phyloP scores from a whole-genome alignment of 2,113 vertebrate genomes.

The Hiodon alosoides region DNA sequence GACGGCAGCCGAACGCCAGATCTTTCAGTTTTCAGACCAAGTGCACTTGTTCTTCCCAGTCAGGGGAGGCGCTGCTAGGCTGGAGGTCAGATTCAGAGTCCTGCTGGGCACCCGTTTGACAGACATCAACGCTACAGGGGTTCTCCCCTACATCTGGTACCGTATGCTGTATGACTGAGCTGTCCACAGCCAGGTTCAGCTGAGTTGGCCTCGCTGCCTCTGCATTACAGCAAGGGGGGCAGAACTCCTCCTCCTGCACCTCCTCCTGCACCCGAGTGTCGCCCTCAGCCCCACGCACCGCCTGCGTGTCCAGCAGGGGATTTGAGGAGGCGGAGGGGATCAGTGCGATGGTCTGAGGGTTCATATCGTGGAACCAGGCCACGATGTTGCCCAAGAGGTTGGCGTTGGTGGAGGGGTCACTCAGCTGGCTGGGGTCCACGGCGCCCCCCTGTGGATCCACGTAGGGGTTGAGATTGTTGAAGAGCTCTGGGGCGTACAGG shows the following conservation, averaged over 20 bases:
- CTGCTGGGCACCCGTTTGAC: constrained; percentile 56
- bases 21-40: constrained; percentile 69
- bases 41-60: constrained; percentile 89
- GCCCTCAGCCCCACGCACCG: constrained; percentile 26
- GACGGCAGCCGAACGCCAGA: constrained; percentile 7
- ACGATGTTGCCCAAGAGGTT: constrained; percentile 96
- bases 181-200: constrained; percentile 66
- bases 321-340: constrained; percentile 75
- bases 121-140: constrained; percentile 41
- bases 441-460: constrained; percentile 58
- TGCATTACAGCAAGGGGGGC: constrained; percentile 30
- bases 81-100: constrained; percentile 70
- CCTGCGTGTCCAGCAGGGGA: constrained; percentile 51
- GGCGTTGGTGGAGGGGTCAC: constrained; percentile 71
- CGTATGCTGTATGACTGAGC: constrained; percentile 47
- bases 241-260: constrained; percentile 45
- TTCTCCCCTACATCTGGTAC: constrained; percentile 46
- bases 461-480: constrained; percentile 61
- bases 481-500: constrained; percentile 64
- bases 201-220: constrained; percentile 61
- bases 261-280: constrained; percentile 47
- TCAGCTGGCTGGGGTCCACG: constrained; percentile 62
- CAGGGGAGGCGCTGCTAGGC: constrained; percentile 70
- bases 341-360: constrained; percentile 88
- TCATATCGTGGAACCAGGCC: constrained; percentile 99